phyloP scores from a whole-genome alignment of 2,888 invertebrate genomes.

The Rhingia rostrata region DNA sequence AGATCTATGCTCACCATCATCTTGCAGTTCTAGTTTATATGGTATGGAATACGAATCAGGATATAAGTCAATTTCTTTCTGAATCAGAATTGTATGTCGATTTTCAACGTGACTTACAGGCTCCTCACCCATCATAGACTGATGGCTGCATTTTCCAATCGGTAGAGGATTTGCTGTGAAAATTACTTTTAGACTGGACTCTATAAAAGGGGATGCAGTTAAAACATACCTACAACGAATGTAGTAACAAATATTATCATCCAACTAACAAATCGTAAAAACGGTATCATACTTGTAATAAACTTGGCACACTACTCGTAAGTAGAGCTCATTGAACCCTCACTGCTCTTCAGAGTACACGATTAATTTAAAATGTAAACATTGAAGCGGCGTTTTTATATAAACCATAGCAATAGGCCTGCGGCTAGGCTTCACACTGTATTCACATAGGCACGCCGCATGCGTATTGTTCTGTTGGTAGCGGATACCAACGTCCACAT shows the following conservation, averaged over 20 bases:
- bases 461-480: constrained; percentile 31
- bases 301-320: constrained; percentile 1
- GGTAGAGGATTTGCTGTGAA: constrained; percentile 19
- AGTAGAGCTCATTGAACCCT: constrained; percentile 62
- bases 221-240: constrained; percentile 20
- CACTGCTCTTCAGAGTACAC: constrained; percentile 49
- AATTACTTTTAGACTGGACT: not conserved
- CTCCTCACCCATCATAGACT: constrained; percentile 2
- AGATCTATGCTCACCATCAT: constrained; percentile 12
- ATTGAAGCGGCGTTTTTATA: constrained; percentile 58
- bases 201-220: not conserved
- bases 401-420: constrained; percentile 41
- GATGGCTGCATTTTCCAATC: not conserved
- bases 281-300: constrained; percentile 18
- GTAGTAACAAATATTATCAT: constrained; percentile 22
- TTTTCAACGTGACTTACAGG: not conserved
- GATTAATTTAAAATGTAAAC: constrained; percentile 64
- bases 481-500: constrained; percentile 9
- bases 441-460: constrained; percentile 34
- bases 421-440: constrained; percentile 35
- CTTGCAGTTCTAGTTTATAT: not conserved
- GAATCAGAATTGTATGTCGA: too few species aligned
- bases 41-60: not conserved
- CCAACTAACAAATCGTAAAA: constrained; percentile 29
- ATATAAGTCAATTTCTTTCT: too few species aligned